Evolutionary conservation across 2,888 invertebrate species (phyloP), one percentile per base, ranked within the genome.

Genomic region (Metellina segmentata): DNA sequence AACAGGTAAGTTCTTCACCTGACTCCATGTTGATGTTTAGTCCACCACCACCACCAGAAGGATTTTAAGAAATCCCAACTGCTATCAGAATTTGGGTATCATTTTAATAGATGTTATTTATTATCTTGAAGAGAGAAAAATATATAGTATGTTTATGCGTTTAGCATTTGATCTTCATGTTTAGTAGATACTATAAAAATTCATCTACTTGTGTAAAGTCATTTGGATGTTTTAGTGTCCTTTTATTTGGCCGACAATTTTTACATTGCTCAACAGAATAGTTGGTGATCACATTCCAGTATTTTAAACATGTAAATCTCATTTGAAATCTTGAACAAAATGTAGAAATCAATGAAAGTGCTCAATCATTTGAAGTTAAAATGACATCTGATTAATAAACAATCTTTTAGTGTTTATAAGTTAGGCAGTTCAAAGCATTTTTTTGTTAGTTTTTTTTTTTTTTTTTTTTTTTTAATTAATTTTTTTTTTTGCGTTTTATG

Each of bases 1-100:
- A 91, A 49, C 93, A 93, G 93, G 93, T 93, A 93, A 93, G 93
- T 88, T 91, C 85, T 53, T 91, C 93, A 71, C 93, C 93, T 51
- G 93, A 93, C 89, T 93, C 90, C 83, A 85, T 93, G 85, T 85
- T 93, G 81, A 86, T 89, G 81, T 93, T 93, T 91, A 93, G 93
- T 79, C 91, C 93, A 16, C 93, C 93, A 16, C 93, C 93, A n/a
- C 93, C 93, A 16, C 91, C 93, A 11, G 93, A 92, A 88, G 92
- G 92, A 79, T 92, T 92, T 83, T 92, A 85, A 74, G 48, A 8
- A 78, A 61, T 48, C n/a, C 11, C 61, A 61, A 16, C 61, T 61
- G 61, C 11, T 16, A 61, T 61, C 61, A 7, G 7, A 61, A 61
- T 16, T 11, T 61, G 13, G 11, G 61, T 9, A 9, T 61, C 61